Evolutionary conservation across 2,888 invertebrate genomes (phyloP).

Genomic region (Drosophila recens): DNA sequence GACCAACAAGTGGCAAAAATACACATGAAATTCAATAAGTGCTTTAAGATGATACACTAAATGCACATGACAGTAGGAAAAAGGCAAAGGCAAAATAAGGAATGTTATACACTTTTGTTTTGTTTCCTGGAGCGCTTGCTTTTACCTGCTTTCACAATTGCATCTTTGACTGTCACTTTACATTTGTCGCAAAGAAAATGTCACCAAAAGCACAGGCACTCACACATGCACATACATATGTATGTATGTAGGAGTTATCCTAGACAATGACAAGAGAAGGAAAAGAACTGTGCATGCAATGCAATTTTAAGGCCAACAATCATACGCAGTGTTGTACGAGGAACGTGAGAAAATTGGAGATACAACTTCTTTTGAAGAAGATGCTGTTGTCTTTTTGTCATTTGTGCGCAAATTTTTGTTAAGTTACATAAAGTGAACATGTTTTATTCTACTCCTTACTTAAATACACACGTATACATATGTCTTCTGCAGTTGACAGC

Average conservation of each 20-base stretch:
- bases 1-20: conserved; percentile 48
- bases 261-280: conserved; percentile 1
- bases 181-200: conserved; percentile 38
- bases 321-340: conserved; percentile 41
- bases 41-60: neutral
- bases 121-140: conserved; percentile 12
- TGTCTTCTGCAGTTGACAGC: conserved; percentile 47
- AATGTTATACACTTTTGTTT: neutral
- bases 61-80: conserved; percentile 7
- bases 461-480: conserved; percentile 3
- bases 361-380: neutral
- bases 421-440: conserved; percentile 43
- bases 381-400: conserved; percentile 39
- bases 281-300: conserved; percentile 15
- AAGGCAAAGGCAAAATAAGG: neutral
- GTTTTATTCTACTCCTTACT: conserved; percentile 15
- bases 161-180: conserved; percentile 51
- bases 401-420: conserved; percentile 32
- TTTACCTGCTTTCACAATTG: conserved; percentile 36
- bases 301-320: conserved; percentile 54
- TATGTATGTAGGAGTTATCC: no score
- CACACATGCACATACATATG: neutral
- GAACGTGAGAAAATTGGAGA: conserved; percentile 5
- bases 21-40: neutral
- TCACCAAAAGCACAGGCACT: conserved; percentile 20